These are phyloP conservation scores for Papilio helenus DNA, from an alignment of 1,140 invertebrate species.

Conservation along the genomic window DNA sequence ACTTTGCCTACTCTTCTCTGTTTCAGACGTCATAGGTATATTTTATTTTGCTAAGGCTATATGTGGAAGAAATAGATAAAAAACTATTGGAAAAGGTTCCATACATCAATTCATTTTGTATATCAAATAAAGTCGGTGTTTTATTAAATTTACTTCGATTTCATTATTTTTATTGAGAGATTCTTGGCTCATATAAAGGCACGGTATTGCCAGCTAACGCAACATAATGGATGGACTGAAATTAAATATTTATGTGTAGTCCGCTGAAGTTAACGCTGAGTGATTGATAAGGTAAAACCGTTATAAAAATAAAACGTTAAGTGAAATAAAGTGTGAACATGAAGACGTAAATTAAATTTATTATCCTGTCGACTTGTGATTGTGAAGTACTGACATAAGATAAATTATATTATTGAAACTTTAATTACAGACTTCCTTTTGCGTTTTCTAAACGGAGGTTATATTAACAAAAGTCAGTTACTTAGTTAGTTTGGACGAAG, in stretches of 20 bases:
- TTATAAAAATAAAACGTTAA: constrained; percentile 11
- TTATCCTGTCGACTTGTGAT: neutral
- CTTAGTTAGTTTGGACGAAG: too few species aligned
- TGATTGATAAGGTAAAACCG: constrained; percentile 12
- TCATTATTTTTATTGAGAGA: constrained; percentile 10
- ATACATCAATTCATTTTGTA: neutral
- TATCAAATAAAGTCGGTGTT: neutral
- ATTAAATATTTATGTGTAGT: constrained; percentile 27
- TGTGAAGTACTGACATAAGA: neutral
- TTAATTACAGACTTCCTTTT: too few species aligned
- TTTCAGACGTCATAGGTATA: too few species aligned
- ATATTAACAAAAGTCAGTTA: too few species aligned
- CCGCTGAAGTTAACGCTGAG: constrained; percentile 13
- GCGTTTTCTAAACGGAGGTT: too few species aligned
- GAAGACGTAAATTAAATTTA: neutral
- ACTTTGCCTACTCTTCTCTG: neutral
- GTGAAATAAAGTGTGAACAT: constrained; percentile 1
- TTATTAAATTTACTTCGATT: neutral
- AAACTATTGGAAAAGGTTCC: neutral
- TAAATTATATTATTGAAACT: too few species aligned
- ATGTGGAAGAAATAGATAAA: neutral
- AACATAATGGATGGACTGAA: constrained; percentile 25
- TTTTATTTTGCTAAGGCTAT: too few species aligned
- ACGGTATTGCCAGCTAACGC: constrained; percentile 11
- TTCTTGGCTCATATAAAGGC: neutral